Percentiles rank a stretch among this genome's conserved stretches.
phyloP scores from a whole-genome alignment of 2,113 vertebrate genomes.

The Prinia subflava region DNA sequence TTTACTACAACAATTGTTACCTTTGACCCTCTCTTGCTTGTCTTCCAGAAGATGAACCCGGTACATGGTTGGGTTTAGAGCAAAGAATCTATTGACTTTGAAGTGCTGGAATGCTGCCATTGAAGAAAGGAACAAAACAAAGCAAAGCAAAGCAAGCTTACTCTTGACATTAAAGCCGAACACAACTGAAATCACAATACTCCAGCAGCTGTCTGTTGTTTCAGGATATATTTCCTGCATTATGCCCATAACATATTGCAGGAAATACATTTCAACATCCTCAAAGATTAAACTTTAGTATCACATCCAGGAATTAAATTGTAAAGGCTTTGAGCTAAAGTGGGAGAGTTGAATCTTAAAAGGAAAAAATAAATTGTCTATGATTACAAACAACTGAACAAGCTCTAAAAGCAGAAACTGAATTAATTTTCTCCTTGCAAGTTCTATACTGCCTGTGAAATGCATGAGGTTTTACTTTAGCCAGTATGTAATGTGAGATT shows the following conservation, averaged over 20 bases:
- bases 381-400: not conserved
- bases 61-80: not conserved
- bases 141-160: not conserved
- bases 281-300: conserved; percentile 21
- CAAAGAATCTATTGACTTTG: not conserved
- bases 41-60: not conserved
- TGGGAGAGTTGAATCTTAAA: not conserved
- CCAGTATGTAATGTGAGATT: not conserved
- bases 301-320: not conserved
- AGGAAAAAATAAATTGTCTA: not conserved
- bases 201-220: not conserved
- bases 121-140: not conserved
- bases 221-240: not conserved
- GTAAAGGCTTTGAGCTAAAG: not conserved
- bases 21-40: not conserved
- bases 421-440: not conserved
- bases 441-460: not conserved
- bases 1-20: not conserved
- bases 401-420: not conserved
- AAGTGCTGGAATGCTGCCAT: not conserved
- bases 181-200: not conserved
- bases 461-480: not conserved
- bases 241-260: not conserved
- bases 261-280: not conserved
- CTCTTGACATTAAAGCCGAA: not conserved